Evolutionary conservation across 2,888 invertebrate species (phyloP), one percentile per base, ranked within the genome.

Genomic region (Deilephila porcellus): DNA sequence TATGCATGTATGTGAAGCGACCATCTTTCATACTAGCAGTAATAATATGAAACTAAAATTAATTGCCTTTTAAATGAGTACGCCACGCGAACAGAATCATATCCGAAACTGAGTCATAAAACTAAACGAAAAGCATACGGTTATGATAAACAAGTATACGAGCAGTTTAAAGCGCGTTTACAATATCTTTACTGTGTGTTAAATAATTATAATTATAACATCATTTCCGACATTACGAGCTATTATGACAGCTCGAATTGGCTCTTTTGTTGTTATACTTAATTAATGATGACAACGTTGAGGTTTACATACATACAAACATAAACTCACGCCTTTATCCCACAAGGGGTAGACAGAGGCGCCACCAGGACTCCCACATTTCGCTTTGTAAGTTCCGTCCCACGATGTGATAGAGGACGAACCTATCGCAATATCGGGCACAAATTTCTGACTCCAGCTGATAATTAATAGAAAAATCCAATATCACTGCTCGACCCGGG

Each of bases 201-300:
- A 67, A 52, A 67, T 67, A 67, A 67, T 56, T 56, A 56, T 56
- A 56, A 19, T 64, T 64, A 64, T 67, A 52, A 29, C 52, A 62
- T 71, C 37, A 71, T 60, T 67, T 60, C 52, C 52, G 52, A 52
- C 60, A 71, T 71, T 62, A 71, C 60, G 45, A 62, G 45, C 52
- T 37, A 52, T 71, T 71, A 71, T 71, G 71, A 71, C 71, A 71
- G 71, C 45, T 52, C 29, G 52, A 71, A 45, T 71, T 71, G 45
- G 60, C 45, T 60, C 71, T 52, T 71, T 62, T 62, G 60, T 71
- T 60, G 67, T 67, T 67, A 25, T 17, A 67, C 20, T 45, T 67
- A 67, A 67, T 67, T 67, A 64, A 64, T 64, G 3, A 45, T 64
- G 52, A 52, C 67, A 67, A 37, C 19, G 29, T 17, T n/a, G 6